A percentile compares a stretch with the other conserved stretches of the same genome.
Conservation (phyloP, 2,113 vertebrate species). For the Ranitomeya variabilis region DNA sequence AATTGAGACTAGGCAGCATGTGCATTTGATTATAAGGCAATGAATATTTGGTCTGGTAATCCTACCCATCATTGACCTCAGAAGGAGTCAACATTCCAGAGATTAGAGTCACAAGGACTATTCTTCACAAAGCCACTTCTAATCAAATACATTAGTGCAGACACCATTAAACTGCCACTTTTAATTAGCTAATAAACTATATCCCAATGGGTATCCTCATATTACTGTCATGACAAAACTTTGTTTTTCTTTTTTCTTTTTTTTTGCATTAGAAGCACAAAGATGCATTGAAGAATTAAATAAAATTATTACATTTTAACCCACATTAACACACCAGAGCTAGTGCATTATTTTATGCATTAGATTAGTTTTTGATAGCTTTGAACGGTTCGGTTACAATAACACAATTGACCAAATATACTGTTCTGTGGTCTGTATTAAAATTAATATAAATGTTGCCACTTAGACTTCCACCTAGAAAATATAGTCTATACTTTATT, state of each 20-base stretch:
- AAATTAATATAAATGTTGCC: too few species aligned
- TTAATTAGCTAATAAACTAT: constrained; percentile 75
- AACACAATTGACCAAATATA: neutral
- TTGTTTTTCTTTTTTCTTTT: neutral
- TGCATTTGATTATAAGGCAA: neutral
- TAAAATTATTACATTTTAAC: neutral
- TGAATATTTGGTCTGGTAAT: constrained; percentile 63
- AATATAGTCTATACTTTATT: too few species aligned
- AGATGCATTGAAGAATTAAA: neutral
- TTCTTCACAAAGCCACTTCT: constrained; percentile 82
- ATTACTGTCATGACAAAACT: neutral
- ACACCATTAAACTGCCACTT: constrained; percentile 79
- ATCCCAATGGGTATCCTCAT: constrained; percentile 66
- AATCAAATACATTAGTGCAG: constrained; percentile 74
- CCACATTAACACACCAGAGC: neutral
- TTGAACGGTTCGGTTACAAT: neutral
- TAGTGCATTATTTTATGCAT: neutral
- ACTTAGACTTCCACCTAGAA: too few species aligned
- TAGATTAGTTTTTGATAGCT: neutral
- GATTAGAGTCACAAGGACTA: constrained; percentile 83
- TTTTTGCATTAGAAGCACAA: neutral
- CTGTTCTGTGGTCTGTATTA: neutral
- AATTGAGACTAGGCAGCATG: neutral
- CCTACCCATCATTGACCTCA: constrained; percentile 80
- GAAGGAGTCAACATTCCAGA: constrained; percentile 84